Evolutionary conservation across 1,140 invertebrate species (phyloP), one percentile per base, ranked within the genome.

Genomic region (Pygmarrhopalites habei): DNA sequence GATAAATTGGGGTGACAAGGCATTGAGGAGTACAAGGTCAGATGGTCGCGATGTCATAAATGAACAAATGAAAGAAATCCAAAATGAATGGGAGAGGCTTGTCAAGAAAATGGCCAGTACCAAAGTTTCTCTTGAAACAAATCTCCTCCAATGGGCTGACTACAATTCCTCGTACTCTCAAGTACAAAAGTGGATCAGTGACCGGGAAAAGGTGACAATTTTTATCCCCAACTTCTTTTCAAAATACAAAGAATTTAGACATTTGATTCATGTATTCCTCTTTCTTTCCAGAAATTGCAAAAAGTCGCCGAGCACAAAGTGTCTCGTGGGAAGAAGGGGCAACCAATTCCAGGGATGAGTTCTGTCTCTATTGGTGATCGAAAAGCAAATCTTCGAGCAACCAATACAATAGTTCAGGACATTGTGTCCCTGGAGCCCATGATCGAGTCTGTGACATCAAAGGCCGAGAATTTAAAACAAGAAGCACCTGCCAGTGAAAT

Each of bases 391-490:
- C 80, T 94, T n/a, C 81, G 91, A 62, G 87, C 91, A 75, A 93
- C 90, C 19, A 91, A 90, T 74, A 92, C 89, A 75, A 92, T 95
- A 73, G 90, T 94, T 19, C 90, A 92, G 77, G 91, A 95, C 76
- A 93, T 95, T 71, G 90, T 93, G 58, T 90, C 89, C 19, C 92
- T 94, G 77, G 90, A 94, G 75, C 92, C 92, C 3, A 93, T 94
- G 89, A 94, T 95, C 69, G 89, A 92, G 74, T 92, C 90, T 32
- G 89, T 94, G 15, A 86, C 89, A 44, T 89, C 86, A 32, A 94
- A 93, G 79, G 91, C 90, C 58, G 90, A 90, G 71, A 89, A 92
- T 77, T 77, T 92, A 58, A 86, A 86, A 77, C 89, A 90, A 77
- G 88, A 86, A 53, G 72, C 67, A 25, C 89, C 89, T 5, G 87